Conservation (phyloP, 2,888 invertebrate genomes). For the Dryomyza anilis region DNA sequence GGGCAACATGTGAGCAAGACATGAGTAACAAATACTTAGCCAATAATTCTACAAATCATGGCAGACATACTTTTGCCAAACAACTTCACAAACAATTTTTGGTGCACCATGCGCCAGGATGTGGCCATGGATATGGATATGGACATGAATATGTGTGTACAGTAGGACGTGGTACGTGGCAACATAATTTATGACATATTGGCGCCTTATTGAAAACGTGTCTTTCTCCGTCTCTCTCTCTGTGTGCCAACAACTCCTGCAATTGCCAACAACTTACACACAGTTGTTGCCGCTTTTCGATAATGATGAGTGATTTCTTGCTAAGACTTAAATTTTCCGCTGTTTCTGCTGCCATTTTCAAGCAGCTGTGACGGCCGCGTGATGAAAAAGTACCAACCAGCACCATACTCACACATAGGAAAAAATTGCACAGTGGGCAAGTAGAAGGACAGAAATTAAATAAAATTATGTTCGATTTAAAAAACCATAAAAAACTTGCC, state of each 20-base stretch:
- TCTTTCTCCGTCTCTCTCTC: too few relatives aligned
- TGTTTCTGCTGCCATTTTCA: conserved; percentile 16
- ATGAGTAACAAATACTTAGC: too few relatives aligned
- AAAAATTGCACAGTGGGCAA: background rate
- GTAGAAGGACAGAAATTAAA: background rate
- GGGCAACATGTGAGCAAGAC: too few relatives aligned
- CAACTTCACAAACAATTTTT: too few relatives aligned
- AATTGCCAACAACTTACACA: background rate
- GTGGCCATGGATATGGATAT: too few relatives aligned
- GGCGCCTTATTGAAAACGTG: conserved; percentile 13
- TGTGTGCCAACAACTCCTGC: background rate
- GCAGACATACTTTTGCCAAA: too few relatives aligned
- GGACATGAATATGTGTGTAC: too few relatives aligned
- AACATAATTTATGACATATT: conserved; percentile 19
- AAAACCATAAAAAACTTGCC: too few relatives aligned
- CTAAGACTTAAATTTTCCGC: background rate
- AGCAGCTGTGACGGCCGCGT: conserved; percentile 16
- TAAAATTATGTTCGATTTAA: too few relatives aligned
- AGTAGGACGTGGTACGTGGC: background rate
- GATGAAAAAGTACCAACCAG: too few relatives aligned
- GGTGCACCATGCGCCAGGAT: too few relatives aligned
- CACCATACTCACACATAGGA: background rate
- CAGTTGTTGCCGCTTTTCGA: background rate
- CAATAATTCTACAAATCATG: too few relatives aligned
- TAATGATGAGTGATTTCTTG: conserved; percentile 25